Conservation (phyloP, 2,113 vertebrate species). For the Ovis aries region DNA sequence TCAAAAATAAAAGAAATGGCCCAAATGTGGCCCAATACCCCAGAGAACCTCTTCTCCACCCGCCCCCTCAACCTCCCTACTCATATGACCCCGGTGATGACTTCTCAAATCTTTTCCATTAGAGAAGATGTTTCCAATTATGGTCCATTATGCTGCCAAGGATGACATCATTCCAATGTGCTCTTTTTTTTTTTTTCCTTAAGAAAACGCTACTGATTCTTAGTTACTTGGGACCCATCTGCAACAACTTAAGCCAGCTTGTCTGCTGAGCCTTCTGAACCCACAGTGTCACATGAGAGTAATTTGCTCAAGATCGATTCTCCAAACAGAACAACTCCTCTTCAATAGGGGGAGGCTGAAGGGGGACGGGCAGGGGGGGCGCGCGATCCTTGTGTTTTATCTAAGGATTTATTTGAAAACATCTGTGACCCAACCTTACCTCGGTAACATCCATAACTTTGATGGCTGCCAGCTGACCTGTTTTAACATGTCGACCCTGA, state of each 20-base stretch:
- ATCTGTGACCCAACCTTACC: constrained; percentile 81
- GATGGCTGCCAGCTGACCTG: constrained; percentile 97
- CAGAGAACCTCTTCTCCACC: not conserved
- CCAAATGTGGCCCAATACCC: constrained; percentile 54
- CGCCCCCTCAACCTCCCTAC: not conserved
- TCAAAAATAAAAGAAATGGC: constrained; percentile 78
- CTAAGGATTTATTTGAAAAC: not conserved
- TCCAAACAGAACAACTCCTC: not conserved
- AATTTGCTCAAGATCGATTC: not conserved
- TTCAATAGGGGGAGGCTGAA: not conserved
- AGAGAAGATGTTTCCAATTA: constrained; percentile 64
- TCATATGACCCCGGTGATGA: constrained; percentile 6
- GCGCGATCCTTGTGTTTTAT: not conserved
- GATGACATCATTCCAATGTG: constrained; percentile 16
- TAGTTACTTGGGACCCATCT: not conserved
- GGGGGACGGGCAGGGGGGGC: too few relatives aligned
- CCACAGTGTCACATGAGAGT: not conserved
- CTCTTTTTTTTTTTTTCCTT: not conserved
- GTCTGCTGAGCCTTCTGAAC: not conserved
- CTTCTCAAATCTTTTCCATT: constrained; percentile 5
- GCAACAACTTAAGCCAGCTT: constrained; percentile 16
- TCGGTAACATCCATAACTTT: constrained; percentile 99
- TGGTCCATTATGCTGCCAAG: constrained; percentile 8
- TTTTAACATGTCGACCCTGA: constrained; percentile 99
- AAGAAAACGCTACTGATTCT: not conserved